Evolutionary conservation across 1,140 invertebrate species (phyloP).

Genomic region (Aphaenogaster floridana): DNA sequence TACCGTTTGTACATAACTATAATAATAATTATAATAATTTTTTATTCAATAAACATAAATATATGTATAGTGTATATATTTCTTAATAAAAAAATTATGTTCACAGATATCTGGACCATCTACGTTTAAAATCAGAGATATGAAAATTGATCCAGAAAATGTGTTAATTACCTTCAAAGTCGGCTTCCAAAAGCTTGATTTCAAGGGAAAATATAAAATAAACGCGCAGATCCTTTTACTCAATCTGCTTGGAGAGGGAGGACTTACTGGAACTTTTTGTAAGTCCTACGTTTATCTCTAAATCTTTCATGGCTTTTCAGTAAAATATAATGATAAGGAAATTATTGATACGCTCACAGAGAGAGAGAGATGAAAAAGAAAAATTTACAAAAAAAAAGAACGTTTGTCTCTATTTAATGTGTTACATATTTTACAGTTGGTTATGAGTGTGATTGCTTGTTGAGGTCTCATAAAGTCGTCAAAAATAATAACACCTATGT

Average conservation of each 20-base stretch:
- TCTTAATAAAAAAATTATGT: background rate
- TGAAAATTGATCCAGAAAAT: conserved; percentile 87
- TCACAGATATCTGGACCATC: conserved; percentile 82
- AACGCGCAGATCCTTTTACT: conserved; percentile 89
- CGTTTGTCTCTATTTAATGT: background rate
- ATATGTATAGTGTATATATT: background rate
- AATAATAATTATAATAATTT: too few species aligned
- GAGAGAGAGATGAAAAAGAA: background rate
- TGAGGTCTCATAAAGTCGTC: conserved; percentile 87
- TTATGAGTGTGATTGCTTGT: conserved; percentile 88
- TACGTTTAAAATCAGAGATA: conserved; percentile 78
- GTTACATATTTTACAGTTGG: conserved; percentile 86
- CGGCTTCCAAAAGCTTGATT: conserved; percentile 86
- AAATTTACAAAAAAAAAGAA: background rate
- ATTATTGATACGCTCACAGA: background rate
- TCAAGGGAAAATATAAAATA: conserved; percentile 89
- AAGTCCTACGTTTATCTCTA: conserved; percentile 80
- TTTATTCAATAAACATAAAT: background rate
- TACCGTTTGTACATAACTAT: background rate
- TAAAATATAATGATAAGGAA: background rate
- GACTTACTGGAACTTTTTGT: conserved; percentile 90
- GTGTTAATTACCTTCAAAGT: conserved; percentile 88
- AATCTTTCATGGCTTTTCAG: background rate
- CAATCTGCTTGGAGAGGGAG: conserved; percentile 89
- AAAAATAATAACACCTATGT: conserved; percentile 87